Base-by-base conservation (phyloP, 2,888 invertebrate species). In the Andricus quercusramuli region DNA sequence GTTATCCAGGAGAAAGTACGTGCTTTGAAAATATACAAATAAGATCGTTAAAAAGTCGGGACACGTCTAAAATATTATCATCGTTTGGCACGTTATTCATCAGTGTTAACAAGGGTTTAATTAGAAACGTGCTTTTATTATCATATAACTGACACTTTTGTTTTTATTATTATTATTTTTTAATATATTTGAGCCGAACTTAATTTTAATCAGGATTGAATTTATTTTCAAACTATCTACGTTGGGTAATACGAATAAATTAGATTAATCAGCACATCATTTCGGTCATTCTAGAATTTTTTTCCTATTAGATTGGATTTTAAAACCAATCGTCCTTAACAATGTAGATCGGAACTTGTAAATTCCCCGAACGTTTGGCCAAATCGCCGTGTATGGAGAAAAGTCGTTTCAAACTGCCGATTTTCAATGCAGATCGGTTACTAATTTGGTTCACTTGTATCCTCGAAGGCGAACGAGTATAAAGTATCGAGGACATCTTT, bases 391-490 rank as follows among this genome's bases (percentile, higher is more conserved):
- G 81, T 79, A 82, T 81, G 82, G 79, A 68, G 80, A 82, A 82
- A 77, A 85, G 78, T 79, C 74, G 59, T 37, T 65, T 25, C 78
- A 68, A 78, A 79, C 84, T 83, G 83, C 84, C 87, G 86, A 87
- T 86, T 84, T 86, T 85, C 81, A 65, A 87, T 87, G 85, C 83
- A 86, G 82, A 86, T 80, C 81, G 68, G 68, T 22, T 47, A 78
- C 79, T 86, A 79, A 67, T 78, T 81, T 47, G 59, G 77, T 41
- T 41, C 25, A 64, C 44, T 59, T 77, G 41, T 41, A 20, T 44
- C 64, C 44, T 64, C 44, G 77, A 77, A 77, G 64, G 77, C 25
- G 41, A 77, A 64, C 62, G 11, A 77, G 59, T 64, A 22, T 62
- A 64, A 77, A 77, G 44, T 77, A 64, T 64, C 79, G 82, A 78